Base-by-base conservation (phyloP, 2,888 invertebrate species). In the Drosophila nr. perissopoda region DNA sequence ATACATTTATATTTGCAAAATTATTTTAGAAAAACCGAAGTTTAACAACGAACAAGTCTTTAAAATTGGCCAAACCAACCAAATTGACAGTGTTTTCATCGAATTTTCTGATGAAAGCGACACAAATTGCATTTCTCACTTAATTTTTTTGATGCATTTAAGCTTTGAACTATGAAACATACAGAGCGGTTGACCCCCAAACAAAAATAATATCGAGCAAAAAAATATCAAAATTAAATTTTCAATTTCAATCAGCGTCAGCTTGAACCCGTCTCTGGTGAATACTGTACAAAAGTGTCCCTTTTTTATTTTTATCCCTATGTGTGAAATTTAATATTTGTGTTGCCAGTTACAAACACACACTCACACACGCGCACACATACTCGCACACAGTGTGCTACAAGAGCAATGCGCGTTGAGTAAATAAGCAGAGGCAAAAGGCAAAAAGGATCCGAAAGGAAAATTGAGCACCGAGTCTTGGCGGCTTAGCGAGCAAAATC, bases 401-500 rank as follows among this genome's bases (percentile, higher is more conserved):
- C 42, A 74, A 67, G 51, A 56, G 74, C 70, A 71, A 67, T 74
- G 68, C 70, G 70, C 63, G 70, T 70, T 78, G 53, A 48, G 73
- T 70, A 79, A 81, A 75, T 81, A 75, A 76, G 77, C 74, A 74
- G 52, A 46, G 67, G 40, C 27, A 65, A 53, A 53, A 46, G 53
- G 34, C 62, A 53, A 52, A 67, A 67, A 38, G 59, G 49, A 59
- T 59, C 13, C 57, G 49, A 54, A 70, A 61, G 66, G 62, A 59
- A 83, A 83, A 76, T 85, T 76, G 79, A 85, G 78, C 77, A 75
- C 68, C 62, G 66, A 72, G 68, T 73, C 74, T 67, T 78, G 79
- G 78, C 83, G 90, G 88, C 90, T 86, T 83, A 86, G 82, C 87
- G 84, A 80, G 81, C 81, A 82, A 90, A 89, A 89, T 89, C 89